Evolutionary conservation across 2,797 vertebrate genomes (phyloP), one percentile per base, ranked within the genome.

Genomic region (Vireo griseus): DNA sequence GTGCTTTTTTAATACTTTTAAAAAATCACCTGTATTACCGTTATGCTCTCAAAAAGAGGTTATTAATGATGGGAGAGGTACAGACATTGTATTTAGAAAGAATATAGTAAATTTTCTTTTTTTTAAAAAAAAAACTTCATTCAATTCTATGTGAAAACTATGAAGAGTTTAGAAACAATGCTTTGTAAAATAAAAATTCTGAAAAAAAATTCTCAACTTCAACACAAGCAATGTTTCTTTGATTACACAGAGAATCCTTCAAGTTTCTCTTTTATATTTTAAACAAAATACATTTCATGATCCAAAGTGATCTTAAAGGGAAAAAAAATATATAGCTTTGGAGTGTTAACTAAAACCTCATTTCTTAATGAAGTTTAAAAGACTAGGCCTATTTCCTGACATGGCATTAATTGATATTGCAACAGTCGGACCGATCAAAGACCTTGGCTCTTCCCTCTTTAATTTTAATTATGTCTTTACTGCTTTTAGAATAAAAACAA

Each of bases 101-200:
- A 57, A 50, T 33, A 12, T 33, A 31, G 7, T 20, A 26, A 42
- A 52, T 45, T 83, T 55, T 4, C 1, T 57, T 62, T 50, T 59
- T 54, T 33, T 57, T 8, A 1, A 5, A 40, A 55, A 54, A 54
- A 9, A 2, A 1, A 0, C 1, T n/a, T 40, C 8, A 14, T 39
- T 65, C 10, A 13, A 24, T 73, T 68, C 4, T 39, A 6, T 22
- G 19, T 22, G 6, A 75, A 62, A 79, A 35, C 2, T 16, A 9
- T 33, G 11, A 50, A 39, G 2, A 54, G 3, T 72, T 57, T 54
- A 73, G 8, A 65, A 90, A 45, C 2, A 85, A 54, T 4, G 0
- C 25, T 35, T 79, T 73, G 2, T 29, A 37, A 65, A 68, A 67
- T 5, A 84, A 87, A 52, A 74, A 26, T 33, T 48, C 4, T 28